phyloP scores from a whole-genome alignment of 2,888 invertebrate genomes.

The Drosophila neonasuta region DNA sequence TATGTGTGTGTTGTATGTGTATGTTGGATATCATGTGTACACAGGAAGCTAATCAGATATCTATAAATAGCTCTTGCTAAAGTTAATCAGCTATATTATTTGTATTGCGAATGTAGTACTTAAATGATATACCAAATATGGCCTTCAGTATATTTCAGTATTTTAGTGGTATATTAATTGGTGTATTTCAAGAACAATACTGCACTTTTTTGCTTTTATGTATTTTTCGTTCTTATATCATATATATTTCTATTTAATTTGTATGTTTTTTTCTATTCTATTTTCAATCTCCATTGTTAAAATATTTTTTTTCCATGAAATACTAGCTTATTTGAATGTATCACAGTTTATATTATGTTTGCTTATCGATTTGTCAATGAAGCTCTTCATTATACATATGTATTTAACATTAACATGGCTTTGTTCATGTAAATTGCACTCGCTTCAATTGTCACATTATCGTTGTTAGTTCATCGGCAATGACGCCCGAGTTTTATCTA shows the following conservation, averaged over 20 bases:
- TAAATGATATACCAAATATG: too few species aligned
- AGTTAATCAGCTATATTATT: conserved; percentile 8
- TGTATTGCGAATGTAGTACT: too few species aligned
- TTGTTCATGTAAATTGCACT: conserved; percentile 13
- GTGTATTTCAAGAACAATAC: too few species aligned
- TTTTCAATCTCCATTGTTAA: too few species aligned
- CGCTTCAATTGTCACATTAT: conserved; percentile 31
- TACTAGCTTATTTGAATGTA: background rate
- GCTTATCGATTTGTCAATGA: background rate
- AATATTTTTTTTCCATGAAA: background rate
- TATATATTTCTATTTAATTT: too few species aligned
- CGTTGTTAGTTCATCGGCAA: conserved; percentile 8
- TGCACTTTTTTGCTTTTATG: too few species aligned
- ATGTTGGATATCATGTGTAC: conserved; percentile 20
- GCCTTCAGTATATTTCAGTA: too few species aligned
- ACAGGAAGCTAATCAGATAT: conserved; percentile 49
- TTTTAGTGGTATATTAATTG: too few species aligned
- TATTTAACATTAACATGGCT: background rate
- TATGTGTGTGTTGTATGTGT: conserved; percentile 40
- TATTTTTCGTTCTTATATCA: too few species aligned
- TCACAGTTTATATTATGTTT: background rate
- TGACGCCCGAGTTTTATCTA: conserved; percentile 51
- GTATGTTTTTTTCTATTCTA: too few species aligned
- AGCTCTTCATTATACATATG: background rate
- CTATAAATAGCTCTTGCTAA: conserved; percentile 28